Percentiles rank a stretch among this genome's conserved stretches.
Conservation (phyloP, 1,140 invertebrate genomes). For the Potamilus streckersoni region DNA sequence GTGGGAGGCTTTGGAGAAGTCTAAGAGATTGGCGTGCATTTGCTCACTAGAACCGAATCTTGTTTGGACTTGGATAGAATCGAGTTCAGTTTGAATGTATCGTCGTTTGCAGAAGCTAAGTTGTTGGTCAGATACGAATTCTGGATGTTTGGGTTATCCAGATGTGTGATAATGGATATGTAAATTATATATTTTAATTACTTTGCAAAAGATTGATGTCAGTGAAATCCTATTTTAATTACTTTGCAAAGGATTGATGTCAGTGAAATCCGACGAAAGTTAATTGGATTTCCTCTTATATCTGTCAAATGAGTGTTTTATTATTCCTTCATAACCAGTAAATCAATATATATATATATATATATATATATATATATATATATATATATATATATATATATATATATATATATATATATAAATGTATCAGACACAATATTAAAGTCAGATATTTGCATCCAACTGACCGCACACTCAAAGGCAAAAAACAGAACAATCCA, state of each 20-base stretch:
- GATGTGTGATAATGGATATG: conserved; percentile 22
- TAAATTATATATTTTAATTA: conserved; percentile 29
- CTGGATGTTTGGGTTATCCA: conserved; percentile 11
- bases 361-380: too few species aligned
- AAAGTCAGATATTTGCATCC: too few species aligned
- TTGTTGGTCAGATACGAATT: conserved; percentile 6
- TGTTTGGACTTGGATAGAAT: conserved; percentile 2
- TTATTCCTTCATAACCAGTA: too few species aligned
- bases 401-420: too few species aligned
- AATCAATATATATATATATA: too few species aligned
- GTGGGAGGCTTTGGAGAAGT: background rate
- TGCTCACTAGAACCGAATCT: background rate
- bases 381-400: too few species aligned
- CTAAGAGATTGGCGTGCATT: too few species aligned
- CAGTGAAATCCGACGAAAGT: conserved; percentile 26
- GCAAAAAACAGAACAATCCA: too few species aligned
- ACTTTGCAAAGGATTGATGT: conserved; percentile 31
- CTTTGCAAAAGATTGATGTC: conserved; percentile 27
- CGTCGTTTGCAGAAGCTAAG: conserved; percentile 25
- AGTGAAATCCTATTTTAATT: conserved; percentile 30
- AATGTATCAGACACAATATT: too few species aligned
- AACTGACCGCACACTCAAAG: too few species aligned
- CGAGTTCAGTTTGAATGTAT: conserved; percentile 22
- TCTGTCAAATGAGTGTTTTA: background rate
- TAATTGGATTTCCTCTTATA: conserved; percentile 13